Evolutionary conservation across 2,797 vertebrate species (phyloP), one percentile per base, ranked within the genome.

Genomic region (Dromococcyx pavoninus): DNA sequence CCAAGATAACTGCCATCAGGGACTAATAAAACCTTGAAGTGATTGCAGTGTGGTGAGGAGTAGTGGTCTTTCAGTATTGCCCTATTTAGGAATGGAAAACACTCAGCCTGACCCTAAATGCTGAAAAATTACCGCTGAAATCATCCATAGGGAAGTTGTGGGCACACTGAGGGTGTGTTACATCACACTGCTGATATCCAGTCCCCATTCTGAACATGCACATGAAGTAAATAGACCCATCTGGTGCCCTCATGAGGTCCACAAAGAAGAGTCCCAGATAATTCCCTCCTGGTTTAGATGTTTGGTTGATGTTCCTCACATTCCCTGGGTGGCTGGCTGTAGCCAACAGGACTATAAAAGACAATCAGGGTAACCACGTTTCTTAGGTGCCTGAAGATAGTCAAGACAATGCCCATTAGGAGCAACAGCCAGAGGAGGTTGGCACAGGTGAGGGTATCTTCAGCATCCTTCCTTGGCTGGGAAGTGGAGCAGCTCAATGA

Each of bases 281-380:
- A 48, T 82, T 66, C 30, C 22, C 18, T 82, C 22, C 44, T n/a
- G 37, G 3, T 75, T 62, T 30, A 46, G 44, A 25, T 17, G 44
- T 57, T 86, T 13, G 21, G 30, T 33, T 81, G 51, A 15, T 0
- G 5, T 65, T 70, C 37, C 51, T 81, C 64, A 35, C 57, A 28
- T 58, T 76, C 32, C 23, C 22, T 53, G 32, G 44, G 21, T 2
- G 5, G 13, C 9, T 50, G 70, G 8, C 37, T 65, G 25, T 61
- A 46, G 44, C 23, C 32, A 85, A 4, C 0, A 0, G 30, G 32
- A 27, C 75, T 75, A 12, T 64, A 37, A 64, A 70, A 70, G 37
- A 19, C 0, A 1, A 6, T 5, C 43, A 32, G 33, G 35, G 28
- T 51, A 25, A 23, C 10, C 4, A 4, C 2, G 1, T 35, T 32